A percentile compares a stretch with the other conserved stretches of the same genome.
These are phyloP conservation scores for Centruroides sculpturatus DNA, from an alignment of 1,140 invertebrate genomes.

Conservation along the genomic window DNA sequence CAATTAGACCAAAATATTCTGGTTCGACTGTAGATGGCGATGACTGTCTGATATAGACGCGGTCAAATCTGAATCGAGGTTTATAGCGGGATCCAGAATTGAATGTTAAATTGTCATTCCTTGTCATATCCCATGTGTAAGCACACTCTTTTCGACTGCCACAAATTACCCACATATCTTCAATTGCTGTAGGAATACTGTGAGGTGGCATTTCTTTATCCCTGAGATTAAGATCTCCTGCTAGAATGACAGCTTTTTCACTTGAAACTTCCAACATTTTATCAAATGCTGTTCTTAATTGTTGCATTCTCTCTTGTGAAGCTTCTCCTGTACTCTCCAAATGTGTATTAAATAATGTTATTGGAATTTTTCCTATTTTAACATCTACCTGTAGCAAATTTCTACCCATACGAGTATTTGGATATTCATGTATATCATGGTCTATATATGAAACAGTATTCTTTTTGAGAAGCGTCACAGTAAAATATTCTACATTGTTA, in stretches of 20 bases:
- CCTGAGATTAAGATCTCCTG: constrained; percentile 43
- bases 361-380: background rate
- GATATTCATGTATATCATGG: constrained; percentile 32
- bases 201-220: constrained; percentile 38
- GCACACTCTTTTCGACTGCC: constrained; percentile 36
- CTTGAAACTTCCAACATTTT: background rate
- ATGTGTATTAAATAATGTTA: constrained; percentile 38
- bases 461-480: constrained; percentile 33
- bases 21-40: constrained; percentile 26
- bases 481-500: constrained; percentile 33
- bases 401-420: constrained; percentile 34
- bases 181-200: constrained; percentile 31
- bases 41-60: constrained; percentile 35
- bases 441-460: constrained; percentile 30
- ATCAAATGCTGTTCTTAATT: constrained; percentile 33
- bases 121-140: constrained; percentile 42
- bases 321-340: constrained; percentile 41
- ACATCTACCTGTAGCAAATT: constrained; percentile 36
- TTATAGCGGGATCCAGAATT: constrained; percentile 9
- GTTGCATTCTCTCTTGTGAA: constrained; percentile 30
- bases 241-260: constrained; percentile 38
- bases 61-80: constrained; percentile 37
- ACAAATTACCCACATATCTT: constrained; percentile 40
- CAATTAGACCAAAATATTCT: constrained; percentile 41
- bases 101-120: constrained; percentile 34